phyloP scores from a whole-genome alignment of 1,140 invertebrate species.

The Anthonomus grandis region DNA sequence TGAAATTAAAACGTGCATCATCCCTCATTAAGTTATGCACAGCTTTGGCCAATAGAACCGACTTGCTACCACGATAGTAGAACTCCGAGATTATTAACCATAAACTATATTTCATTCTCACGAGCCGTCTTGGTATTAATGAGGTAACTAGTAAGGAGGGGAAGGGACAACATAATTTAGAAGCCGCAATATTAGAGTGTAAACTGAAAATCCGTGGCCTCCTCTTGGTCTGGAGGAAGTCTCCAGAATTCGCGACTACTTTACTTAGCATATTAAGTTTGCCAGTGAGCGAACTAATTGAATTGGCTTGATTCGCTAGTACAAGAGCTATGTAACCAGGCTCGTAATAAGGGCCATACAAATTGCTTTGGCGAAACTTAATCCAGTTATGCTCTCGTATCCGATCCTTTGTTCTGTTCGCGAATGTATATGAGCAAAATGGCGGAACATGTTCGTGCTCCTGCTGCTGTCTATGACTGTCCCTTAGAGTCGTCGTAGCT shows the following conservation, averaged over 20 bases:
- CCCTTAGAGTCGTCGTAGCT: background rate
- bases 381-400: constrained; percentile 42
- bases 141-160: too few relatives aligned
- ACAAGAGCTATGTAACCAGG: constrained; percentile 40
- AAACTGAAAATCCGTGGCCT: constrained; percentile 21
- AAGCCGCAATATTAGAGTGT: constrained; percentile 24
- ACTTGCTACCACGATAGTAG: too few relatives aligned
- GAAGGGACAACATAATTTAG: constrained; percentile 15
- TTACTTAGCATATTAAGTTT: constrained; percentile 46
- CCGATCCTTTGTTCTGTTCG: constrained; percentile 40
- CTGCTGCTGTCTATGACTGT: too few relatives aligned
- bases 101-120: too few relatives aligned
- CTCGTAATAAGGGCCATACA: constrained; percentile 45
- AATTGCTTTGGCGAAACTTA: constrained; percentile 46
- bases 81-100: too few relatives aligned
- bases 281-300: constrained; percentile 44
- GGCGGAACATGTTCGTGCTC: too few relatives aligned
- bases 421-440: constrained; percentile 36
- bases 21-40: too few relatives aligned
- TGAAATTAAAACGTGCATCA: too few relatives aligned
- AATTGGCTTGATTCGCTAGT: constrained; percentile 45
- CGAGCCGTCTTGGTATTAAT: too few relatives aligned
- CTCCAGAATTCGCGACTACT: constrained; percentile 41
- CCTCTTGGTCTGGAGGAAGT: constrained; percentile 18
- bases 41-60: too few relatives aligned